Evolutionary conservation across 2,113 vertebrate species (phyloP).

Genomic region (Telmatochromis bifrenatus): DNA sequence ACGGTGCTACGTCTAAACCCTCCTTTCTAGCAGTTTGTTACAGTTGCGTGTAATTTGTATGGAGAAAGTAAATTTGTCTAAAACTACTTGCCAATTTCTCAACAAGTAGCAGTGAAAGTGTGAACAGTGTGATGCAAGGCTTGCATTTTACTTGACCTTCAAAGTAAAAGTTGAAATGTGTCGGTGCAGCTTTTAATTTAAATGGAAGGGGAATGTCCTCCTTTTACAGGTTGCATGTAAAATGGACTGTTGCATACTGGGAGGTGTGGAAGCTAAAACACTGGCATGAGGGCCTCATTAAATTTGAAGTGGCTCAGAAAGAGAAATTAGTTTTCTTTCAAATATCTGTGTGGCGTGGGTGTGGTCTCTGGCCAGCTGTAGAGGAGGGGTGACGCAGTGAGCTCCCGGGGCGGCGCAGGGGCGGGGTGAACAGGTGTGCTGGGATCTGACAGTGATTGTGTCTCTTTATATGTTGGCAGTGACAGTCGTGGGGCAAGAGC

Average conservation of each 20-base stretch:
- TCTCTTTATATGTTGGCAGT: too few relatives aligned
- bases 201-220: background rate
- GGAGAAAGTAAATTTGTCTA: background rate
- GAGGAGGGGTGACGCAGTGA: too few relatives aligned
- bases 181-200: background rate
- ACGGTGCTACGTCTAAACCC: background rate
- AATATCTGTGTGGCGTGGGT: background rate
- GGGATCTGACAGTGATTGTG: too few relatives aligned
- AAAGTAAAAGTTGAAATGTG: background rate
- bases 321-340: background rate
- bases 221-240: background rate
- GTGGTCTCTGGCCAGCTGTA: too few relatives aligned
- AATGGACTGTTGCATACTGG: background rate
- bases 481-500: too few relatives aligned
- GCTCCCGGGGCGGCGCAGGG: too few relatives aligned
- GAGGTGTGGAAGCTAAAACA: background rate
- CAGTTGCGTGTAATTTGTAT: background rate
- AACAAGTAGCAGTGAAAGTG: background rate
- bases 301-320: background rate
- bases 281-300: background rate
- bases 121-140: background rate
- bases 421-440: too few relatives aligned
- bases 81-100: background rate
- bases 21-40: background rate
- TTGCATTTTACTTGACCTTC: background rate